These are phyloP conservation scores for Chloroclystis v-ata DNA, from an alignment of 2,888 invertebrate genomes.

Conservation along the genomic window DNA sequence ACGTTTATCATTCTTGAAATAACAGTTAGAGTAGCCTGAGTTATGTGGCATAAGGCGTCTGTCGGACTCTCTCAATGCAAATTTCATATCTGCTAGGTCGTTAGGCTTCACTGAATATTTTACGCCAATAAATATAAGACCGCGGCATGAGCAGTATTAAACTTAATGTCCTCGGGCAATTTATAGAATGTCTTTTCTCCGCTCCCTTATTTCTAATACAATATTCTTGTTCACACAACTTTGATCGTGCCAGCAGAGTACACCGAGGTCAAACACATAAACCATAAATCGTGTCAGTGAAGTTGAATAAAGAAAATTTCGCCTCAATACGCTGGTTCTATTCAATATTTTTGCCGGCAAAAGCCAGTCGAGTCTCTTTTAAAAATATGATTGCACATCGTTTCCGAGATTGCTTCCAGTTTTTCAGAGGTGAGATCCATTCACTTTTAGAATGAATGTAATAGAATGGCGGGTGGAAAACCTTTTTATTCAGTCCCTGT, in stretches of 20 bases:
- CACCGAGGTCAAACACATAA: slow-evolving; percentile 64
- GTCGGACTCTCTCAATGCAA: slow-evolving; percentile 8
- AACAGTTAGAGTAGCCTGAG: not conserved
- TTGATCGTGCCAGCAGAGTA: slow-evolving; percentile 52
- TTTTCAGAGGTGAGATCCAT: slow-evolving; percentile 10
- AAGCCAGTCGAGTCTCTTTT: slow-evolving; percentile 25
- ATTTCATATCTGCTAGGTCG: slow-evolving; percentile 17
- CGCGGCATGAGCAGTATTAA: slow-evolving; percentile 30
- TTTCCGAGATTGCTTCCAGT: slow-evolving; percentile 23
- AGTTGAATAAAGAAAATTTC: slow-evolving; percentile 52
- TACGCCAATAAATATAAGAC: slow-evolving; percentile 21
- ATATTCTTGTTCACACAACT: slow-evolving; percentile 54
- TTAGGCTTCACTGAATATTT: slow-evolving; percentile 25
- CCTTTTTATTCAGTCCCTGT: not conserved
- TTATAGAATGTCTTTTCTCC: slow-evolving; percentile 41
- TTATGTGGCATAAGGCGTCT: not conserved
- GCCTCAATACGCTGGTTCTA: slow-evolving; percentile 50
- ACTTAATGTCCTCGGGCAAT: slow-evolving; percentile 37
- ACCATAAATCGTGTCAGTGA: slow-evolving; percentile 59
- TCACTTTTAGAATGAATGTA: slow-evolving; percentile 9
- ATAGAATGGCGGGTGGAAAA: not conserved
- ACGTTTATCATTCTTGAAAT: not conserved
- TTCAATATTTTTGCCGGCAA: slow-evolving; percentile 53
- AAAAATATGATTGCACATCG: slow-evolving; percentile 27
- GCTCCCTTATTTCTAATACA: slow-evolving; percentile 40